Evolutionary conservation across 2,888 invertebrate genomes (phyloP).

Genomic region (Julus scanicus): DNA sequence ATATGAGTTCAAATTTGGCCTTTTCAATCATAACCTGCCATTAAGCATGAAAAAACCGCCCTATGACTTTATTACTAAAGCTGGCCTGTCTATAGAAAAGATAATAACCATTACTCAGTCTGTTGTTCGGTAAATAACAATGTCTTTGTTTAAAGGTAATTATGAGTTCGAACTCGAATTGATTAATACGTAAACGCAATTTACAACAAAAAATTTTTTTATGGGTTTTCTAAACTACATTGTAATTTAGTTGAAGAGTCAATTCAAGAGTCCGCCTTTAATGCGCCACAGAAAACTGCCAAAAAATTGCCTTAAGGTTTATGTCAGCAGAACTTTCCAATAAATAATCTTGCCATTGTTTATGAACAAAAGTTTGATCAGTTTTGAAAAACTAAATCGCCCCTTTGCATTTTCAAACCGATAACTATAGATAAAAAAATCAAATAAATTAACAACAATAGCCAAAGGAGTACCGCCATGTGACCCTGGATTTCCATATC

Average conservation of each 20-base stretch:
- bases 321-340: conserved; percentile 7
- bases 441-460: not conserved
- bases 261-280: not conserved
- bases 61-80: not conserved
- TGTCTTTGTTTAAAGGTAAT: conserved; percentile 22
- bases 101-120: conserved; percentile 28
- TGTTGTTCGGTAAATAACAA: not conserved
- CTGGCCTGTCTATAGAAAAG: not conserved
- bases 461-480: not conserved
- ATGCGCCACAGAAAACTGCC: not conserved
- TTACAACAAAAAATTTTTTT: not conserved
- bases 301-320: not conserved
- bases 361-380: conserved; percentile 8
- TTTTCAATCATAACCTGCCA: not conserved
- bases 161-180: not conserved
- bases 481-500: not conserved
- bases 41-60: not conserved
- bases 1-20: not conserved
- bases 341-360: conserved; percentile 33
- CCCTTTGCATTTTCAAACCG: not conserved
- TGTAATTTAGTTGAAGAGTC: conserved; percentile 8
- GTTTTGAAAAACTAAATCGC: not conserved
- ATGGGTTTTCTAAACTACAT: not conserved
- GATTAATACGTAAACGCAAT: conserved; percentile 27
- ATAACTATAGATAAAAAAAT: not conserved